Evolutionary conservation across 2,888 invertebrate genomes (phyloP), one percentile per base, ranked within the genome.

Genomic region (Acleris holmiana): DNA sequence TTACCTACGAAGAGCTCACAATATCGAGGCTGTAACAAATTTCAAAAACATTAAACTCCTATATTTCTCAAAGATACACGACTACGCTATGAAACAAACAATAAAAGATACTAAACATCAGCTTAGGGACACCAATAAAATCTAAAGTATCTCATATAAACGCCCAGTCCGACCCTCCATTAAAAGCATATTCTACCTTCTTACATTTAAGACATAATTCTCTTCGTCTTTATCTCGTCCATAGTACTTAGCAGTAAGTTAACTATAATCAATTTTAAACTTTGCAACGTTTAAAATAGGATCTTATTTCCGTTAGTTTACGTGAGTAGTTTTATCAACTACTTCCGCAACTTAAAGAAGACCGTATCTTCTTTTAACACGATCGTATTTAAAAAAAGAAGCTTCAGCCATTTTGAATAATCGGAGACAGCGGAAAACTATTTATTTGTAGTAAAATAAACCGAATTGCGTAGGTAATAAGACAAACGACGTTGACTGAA

Each of bases 31-130:
- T 48, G 41, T 15, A 35, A 23, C 49, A 63, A 44, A 40, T 41
- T 47, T 25, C 40, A n/a, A 58, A 59, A 41, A 53, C 58, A 58
- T 53, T 48, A 55, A 65, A 35, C 35, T 25, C 48, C 44, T 17
- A 48, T 61, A 57, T 25, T 18, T 40, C 21, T 25, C 47, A 46
- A 60, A 7, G 44, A 50, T 55, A 65, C 60, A 65, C 49, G 60
- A 48, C 53, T 64, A n/a, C 21, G 29, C 44, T 23, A 47, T 53
- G 58, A 63, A 62, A 58, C 55, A 55, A 44, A 65, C 55, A 60
- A 60, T 60, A 65, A 55, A 59, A 65, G 49, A 50, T 44, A 49
- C 65, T 60, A 60, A 65, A 55, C 59, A 60, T 60, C 48, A 49
- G 49, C 59, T 44, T 44, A 65, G 41, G 55, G 55, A 49, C 58